Base-by-base conservation (phyloP, 1,140 invertebrate species). In the Drosophila erecta region DNA sequence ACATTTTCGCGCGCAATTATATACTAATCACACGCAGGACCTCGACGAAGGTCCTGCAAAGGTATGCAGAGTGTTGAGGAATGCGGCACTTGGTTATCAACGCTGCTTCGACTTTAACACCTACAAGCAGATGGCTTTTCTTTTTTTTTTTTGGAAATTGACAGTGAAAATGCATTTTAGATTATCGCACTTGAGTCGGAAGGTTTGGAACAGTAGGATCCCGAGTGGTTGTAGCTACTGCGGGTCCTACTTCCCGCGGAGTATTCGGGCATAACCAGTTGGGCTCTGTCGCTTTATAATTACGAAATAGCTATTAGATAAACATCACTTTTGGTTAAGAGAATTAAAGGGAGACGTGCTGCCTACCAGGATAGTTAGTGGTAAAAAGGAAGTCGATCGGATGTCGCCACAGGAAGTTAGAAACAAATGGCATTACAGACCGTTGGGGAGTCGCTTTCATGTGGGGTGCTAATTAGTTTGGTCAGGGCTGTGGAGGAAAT, bases 1-100 rank as follows among this genome's bases (percentile, higher is more conserved):
- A 72, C 61, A 79, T 87, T 84, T 83, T 81, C 70, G 65, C 75
- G 78, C 60, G 50, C 79, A 87, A 86, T 86, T 87, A 87, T 87
- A 76, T 79, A 66, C 75, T 87, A 87, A 81, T 83, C 61, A 79
- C 64, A 76, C 75, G 79, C 83, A 87, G 62, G 76, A 71, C 79
- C 37, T 70, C 37, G 35, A 20, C 33, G 37, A 24, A 4, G 17
- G 27, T 49, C 65, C 65, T 60, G 24, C 22, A 30, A 41, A 56
- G 69, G 53, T 51, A 76, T 59, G 49, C 44, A 7, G 33, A 43
- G 22, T 79, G 79, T 75, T 53, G 35, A 38, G 74, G 65, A 71
- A 87, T 86, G 74, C 57, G 57, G 50, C 83, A 81, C 81, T 86
- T 87, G 79, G 83, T 76, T 79, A 87, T 83, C 75, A 81, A 40